Base-by-base conservation (phyloP, 2,113 vertebrate species). In the Xyrauchen texanus region DNA sequence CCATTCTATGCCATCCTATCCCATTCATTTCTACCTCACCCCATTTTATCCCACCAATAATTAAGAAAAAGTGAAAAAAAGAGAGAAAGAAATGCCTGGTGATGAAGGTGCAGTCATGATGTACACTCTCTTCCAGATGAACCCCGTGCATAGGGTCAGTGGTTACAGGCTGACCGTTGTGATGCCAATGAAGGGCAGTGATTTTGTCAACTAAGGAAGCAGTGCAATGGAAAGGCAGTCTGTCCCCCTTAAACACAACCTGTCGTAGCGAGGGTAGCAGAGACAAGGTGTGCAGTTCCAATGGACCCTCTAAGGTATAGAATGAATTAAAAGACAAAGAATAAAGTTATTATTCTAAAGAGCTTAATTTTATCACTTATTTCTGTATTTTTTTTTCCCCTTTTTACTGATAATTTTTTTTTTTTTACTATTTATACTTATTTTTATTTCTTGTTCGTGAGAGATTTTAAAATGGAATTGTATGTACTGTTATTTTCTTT, bases 21-120 rank as follows among this genome's bases (percentile, higher is more conserved):
- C 21, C 21, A 34, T 34, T 34, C 21, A 1, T 1, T 34, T 34
- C 21, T 34, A 34, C 21, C 21, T 34, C 21, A 34, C 21, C 21
- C 21, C 21, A 34, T 34, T 1, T 34, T 34, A 34, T 34, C 21
- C 21, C 21, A 34, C 21, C 21, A 34, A 34, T 34, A 34, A 34
- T 34, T 3, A 34, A 34, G 21, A 34, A 34, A 34, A 34, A 34
- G 3, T 1, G 21, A 34, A 34, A 34, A 34, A 34, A 34, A 34
- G 21, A 34, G 21, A 34, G 21, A 34, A 7, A 0, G 52, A 9
- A 8, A 83, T 83, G 97, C 97, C 97, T 99, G 87, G 96, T 98
- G 91, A 98, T 96, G 86, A 98, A 96, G 76, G 95, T 97, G 87
- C 97, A 99, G 90, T 99, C 97, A 0, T 99, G 97, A 82, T 97